Percentiles rank a stretch among this genome's conserved stretches.
Conservation (phyloP, 2,888 invertebrate species). For the Cheilosia variabilis region DNA sequence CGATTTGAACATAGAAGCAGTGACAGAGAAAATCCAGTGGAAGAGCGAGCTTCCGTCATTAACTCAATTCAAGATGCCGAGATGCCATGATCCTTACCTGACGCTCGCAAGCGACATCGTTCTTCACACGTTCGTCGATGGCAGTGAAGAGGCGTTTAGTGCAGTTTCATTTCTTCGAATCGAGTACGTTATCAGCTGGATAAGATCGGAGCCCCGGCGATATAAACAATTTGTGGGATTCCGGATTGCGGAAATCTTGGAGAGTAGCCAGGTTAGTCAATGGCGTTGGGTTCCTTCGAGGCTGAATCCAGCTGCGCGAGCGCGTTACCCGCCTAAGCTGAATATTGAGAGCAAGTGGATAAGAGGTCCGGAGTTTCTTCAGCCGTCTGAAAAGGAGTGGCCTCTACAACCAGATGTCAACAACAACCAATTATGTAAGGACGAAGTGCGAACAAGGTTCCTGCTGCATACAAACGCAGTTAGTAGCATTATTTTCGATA, state of each 20-base stretch:
- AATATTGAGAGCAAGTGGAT: slow-evolving; percentile 35
- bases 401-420: background rate
- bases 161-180: slow-evolving; percentile 27
- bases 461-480: slow-evolving; percentile 19
- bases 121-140: slow-evolving; percentile 43
- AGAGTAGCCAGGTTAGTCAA: slow-evolving; percentile 43
- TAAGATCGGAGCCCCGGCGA: slow-evolving; percentile 73
- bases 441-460: slow-evolving; percentile 20
- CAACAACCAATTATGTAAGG: background rate
- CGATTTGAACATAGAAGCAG: slow-evolving; percentile 23
- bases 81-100: slow-evolving; percentile 39
- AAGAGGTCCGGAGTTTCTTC: slow-evolving; percentile 57
- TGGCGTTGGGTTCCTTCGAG: slow-evolving; percentile 62
- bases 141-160: slow-evolving; percentile 38
- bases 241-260: slow-evolving; percentile 62
- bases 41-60: slow-evolving; percentile 2
- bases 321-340: slow-evolving; percentile 9
- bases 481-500: slow-evolving; percentile 25
- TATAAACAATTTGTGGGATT: slow-evolving; percentile 68
- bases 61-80: background rate
- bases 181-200: slow-evolving; percentile 64
- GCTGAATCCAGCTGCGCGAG: slow-evolving; percentile 64
- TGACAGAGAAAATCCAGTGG: slow-evolving; percentile 47
- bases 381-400: slow-evolving; percentile 18
- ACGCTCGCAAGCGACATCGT: slow-evolving; percentile 54